Evolutionary conservation across 2,113 vertebrate species (phyloP).

Genomic region (Coreoperca whiteheadi): DNA sequence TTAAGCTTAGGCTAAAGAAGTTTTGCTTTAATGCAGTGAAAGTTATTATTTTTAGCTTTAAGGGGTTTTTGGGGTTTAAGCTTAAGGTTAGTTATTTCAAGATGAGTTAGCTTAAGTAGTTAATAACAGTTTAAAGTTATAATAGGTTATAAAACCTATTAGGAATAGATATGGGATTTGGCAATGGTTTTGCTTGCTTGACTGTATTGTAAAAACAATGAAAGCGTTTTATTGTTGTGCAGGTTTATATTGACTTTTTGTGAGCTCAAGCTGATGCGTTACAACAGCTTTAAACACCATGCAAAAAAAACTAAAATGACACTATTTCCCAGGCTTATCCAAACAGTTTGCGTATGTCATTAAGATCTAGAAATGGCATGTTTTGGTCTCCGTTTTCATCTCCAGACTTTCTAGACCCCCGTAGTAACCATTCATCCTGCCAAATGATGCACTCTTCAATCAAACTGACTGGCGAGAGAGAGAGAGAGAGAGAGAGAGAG

Average conservation of each 20-base stretch:
- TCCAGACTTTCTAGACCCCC: neutral
- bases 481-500: neutral
- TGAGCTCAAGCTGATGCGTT: neutral
- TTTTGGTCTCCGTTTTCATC: conserved; percentile 18
- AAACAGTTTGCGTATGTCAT: conserved; percentile 13
- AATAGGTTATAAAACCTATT: neutral
- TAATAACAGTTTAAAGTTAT: neutral
- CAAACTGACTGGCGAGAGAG: neutral
- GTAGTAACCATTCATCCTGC: neutral
- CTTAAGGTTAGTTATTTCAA: no score
- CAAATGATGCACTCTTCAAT: neutral
- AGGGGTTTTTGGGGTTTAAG: no score
- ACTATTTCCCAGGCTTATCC: neutral
- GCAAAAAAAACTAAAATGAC: neutral
- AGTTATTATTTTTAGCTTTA: no score
- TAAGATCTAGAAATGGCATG: neutral
- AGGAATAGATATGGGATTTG: neutral
- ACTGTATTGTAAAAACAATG: neutral
- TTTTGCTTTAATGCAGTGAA: no score
- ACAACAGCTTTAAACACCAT: neutral
- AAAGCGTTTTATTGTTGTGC: neutral
- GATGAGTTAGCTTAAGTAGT: no score
- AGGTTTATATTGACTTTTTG: neutral
- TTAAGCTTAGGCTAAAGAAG: no score
- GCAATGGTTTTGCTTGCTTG: neutral